Conservation (phyloP, 2,113 vertebrate genomes). For the Datnioides undecimradiatus region DNA sequence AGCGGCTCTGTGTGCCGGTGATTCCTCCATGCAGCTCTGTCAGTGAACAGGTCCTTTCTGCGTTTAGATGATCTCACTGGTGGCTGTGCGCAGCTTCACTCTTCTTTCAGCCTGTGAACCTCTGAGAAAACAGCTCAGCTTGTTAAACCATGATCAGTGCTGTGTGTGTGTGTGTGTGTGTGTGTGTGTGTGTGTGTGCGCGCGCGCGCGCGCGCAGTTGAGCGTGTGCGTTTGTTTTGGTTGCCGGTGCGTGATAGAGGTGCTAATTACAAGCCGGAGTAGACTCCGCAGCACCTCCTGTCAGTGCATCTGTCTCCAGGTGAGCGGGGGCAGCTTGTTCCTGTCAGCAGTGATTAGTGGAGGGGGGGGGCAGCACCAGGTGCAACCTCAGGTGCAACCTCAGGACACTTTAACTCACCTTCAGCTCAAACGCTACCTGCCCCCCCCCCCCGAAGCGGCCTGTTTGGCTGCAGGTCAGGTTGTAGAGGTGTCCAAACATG, state of each 20-base stretch:
- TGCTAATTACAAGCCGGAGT: slow-evolving; percentile 32
- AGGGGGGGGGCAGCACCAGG: slow-evolving; percentile 48
- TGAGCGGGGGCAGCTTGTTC: neutral
- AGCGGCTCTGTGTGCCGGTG: neutral
- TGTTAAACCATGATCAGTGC: slow-evolving; percentile 22
- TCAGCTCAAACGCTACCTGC: too few relatives aligned
- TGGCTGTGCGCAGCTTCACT: too few relatives aligned
- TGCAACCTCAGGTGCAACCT: slow-evolving; percentile 47
- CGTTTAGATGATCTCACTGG: too few relatives aligned
- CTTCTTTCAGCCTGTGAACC: slow-evolving; percentile 15
- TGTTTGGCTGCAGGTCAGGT: slow-evolving; percentile 17
- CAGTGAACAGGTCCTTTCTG: too few relatives aligned
- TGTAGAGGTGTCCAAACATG: slow-evolving; percentile 22
- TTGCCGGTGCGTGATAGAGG: slow-evolving; percentile 22
- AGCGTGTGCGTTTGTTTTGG: slow-evolving; percentile 2
- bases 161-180: too few relatives aligned
- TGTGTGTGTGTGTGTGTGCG: too few relatives aligned
- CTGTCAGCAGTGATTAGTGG: slow-evolving; percentile 59
- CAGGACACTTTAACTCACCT: slow-evolving; percentile 13
- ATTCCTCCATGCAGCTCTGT: too few relatives aligned
- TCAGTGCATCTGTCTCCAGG: slow-evolving; percentile 4
- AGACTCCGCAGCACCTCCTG: too few relatives aligned
- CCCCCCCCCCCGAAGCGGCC: neutral
- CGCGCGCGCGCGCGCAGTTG: too few relatives aligned
- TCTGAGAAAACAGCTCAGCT: neutral